A percentile compares a stretch with the other conserved stretches of the same genome.
phyloP scores from a whole-genome alignment of 2,797 vertebrate species.

The Anabacerthia variegaticeps region DNA sequence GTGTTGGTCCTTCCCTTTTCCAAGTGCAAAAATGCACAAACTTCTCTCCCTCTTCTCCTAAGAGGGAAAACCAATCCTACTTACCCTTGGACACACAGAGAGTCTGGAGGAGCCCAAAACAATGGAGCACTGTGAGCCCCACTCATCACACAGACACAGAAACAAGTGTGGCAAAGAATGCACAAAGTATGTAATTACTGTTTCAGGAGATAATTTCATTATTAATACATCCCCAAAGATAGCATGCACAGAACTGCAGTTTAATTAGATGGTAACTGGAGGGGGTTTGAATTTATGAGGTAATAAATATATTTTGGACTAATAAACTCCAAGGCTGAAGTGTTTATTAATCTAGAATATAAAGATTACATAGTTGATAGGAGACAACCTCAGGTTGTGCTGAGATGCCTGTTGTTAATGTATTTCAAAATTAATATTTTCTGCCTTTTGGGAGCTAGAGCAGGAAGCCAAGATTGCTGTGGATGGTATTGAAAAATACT shows the following conservation, averaged over 20 bases:
- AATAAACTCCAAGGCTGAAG: constrained; percentile 55
- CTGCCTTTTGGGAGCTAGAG: not conserved
- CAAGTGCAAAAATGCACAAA: not conserved
- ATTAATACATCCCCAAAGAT: constrained; percentile 56
- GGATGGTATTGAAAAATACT: not conserved
- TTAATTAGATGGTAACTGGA: constrained; percentile 69
- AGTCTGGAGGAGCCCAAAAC: constrained; percentile 56
- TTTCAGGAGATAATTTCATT: constrained; percentile 50
- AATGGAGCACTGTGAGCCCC: constrained; percentile 51
- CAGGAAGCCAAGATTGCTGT: not conserved
- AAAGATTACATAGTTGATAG: constrained; percentile 19
- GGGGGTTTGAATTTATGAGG: constrained; percentile 59
- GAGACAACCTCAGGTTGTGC: constrained; percentile 6
- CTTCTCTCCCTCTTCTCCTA: not conserved
- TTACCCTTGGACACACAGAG: constrained; percentile 20
- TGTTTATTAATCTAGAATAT: constrained; percentile 57
- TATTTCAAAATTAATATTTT: not conserved
- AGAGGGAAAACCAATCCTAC: not conserved
- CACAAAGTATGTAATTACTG: constrained; percentile 37
- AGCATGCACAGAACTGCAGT: constrained; percentile 23
- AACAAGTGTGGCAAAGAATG: constrained; percentile 32
- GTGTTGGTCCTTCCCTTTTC: not conserved
- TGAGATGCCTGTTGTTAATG: not conserved
- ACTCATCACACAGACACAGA: constrained; percentile 24
- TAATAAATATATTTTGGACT: constrained; percentile 64